Percentiles rank a stretch among this genome's conserved stretches.
Evolutionary conservation across 2,888 invertebrate species (phyloP).

Genomic region (Amorpha juglandis): DNA sequence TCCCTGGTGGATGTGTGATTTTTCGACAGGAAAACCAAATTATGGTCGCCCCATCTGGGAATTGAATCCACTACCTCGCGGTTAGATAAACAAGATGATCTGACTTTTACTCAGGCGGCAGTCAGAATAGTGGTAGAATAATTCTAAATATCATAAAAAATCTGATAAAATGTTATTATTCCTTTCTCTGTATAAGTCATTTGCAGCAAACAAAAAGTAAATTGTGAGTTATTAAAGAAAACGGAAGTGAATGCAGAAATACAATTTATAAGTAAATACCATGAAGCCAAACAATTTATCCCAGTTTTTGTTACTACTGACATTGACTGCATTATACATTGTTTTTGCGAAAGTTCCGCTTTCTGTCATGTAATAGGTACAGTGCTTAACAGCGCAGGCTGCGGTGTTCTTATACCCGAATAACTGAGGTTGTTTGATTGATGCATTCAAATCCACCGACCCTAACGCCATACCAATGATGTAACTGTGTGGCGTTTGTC

Average conservation of each 20-base stretch:
- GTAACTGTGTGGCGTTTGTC: slow-evolving; percentile 48
- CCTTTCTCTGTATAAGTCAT: neutral
- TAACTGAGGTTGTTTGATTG: slow-evolving; percentile 51
- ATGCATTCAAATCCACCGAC: no score
- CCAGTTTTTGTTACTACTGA: neutral
- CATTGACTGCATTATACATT: neutral
- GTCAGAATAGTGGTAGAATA: neutral
- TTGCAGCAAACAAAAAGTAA: neutral
- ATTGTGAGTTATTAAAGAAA: neutral
- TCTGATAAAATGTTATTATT: no score
- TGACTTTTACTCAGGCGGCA: no score
- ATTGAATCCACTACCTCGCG: no score
- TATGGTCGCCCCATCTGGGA: no score
- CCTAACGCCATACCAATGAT: slow-evolving; percentile 51
- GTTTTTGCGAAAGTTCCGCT: neutral
- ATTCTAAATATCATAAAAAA: neutral
- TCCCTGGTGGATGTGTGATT: no score
- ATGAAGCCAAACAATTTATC: neutral
- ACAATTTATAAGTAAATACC: neutral
- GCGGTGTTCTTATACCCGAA: slow-evolving; percentile 36
- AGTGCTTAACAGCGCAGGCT: neutral
- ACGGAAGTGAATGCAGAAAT: neutral
- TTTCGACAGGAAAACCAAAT: no score
- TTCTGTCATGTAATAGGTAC: neutral
- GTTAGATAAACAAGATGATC: no score